phyloP scores from a whole-genome alignment of 2,113 vertebrate genomes.

The Lagopus leucura region DNA sequence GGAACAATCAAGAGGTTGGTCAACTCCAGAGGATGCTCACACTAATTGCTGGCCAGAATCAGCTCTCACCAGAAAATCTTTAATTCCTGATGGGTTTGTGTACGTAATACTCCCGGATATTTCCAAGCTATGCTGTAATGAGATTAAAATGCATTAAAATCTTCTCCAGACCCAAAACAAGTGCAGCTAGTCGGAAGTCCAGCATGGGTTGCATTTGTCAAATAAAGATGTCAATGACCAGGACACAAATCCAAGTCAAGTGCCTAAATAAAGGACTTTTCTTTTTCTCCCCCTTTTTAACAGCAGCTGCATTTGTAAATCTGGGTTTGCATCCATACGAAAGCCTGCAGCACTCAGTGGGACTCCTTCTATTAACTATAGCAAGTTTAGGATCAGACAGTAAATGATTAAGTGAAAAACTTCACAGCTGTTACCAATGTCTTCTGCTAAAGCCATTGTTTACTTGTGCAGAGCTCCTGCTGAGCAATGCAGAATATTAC shows the following conservation, averaged over 20 bases:
- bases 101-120: not conserved
- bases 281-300: not conserved
- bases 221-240: not conserved
- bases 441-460: not conserved
- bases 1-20: accelerated
- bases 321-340: not conserved
- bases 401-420: not conserved
- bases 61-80: not conserved
- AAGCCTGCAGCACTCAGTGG: not conserved
- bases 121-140: not conserved
- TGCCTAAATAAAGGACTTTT: not conserved
- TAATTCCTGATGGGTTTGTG: not conserved
- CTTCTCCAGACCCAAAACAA: not conserved
- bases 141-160: not conserved
- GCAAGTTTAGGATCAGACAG: not conserved
- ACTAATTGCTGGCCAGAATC: not conserved
- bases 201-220: accelerated
- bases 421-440: not conserved
- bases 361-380: not conserved
- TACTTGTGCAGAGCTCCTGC: not conserved
- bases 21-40: not conserved
- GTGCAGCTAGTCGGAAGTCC: not conserved
- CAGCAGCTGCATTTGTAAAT: not conserved
- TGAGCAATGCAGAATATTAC: not conserved
- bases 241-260: not conserved